phyloP scores from a whole-genome alignment of 2,888 invertebrate species.

The Clistopyga incitator region DNA sequence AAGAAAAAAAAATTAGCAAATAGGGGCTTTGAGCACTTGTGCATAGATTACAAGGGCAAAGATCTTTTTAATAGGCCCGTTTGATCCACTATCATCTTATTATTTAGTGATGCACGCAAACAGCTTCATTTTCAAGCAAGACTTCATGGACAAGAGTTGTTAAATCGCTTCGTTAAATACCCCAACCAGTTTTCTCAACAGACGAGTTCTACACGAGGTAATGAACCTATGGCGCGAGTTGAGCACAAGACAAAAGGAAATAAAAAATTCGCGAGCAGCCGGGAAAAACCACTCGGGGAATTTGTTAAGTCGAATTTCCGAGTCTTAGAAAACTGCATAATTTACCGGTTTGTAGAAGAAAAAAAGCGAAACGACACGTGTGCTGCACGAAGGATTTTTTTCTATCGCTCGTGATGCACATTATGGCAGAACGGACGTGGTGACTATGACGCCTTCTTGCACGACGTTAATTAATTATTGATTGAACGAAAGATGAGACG shows the following conservation, averaged over 20 bases:
- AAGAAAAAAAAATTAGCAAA: background rate
- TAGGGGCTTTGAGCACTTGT: background rate
- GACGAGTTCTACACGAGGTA: constrained; percentile 2
- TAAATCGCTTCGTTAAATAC: background rate
- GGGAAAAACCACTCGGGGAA: constrained; percentile 4
- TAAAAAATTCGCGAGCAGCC: background rate
- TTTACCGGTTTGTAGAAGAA: background rate
- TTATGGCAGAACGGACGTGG: background rate
- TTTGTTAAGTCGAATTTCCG: background rate
- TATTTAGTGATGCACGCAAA: background rate
- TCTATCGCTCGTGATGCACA: constrained; percentile 1
- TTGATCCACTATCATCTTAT: constrained; percentile 9
- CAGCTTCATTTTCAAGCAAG: constrained; percentile 9
- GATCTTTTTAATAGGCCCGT: background rate
- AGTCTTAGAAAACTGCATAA: background rate
- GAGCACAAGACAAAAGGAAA: background rate
- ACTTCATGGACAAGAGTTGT: background rate
- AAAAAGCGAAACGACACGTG: background rate
- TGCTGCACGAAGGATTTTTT: background rate
- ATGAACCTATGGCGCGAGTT: constrained; percentile 16
- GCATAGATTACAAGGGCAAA: background rate
- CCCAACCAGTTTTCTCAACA: background rate
- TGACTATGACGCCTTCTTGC: constrained; percentile 27
- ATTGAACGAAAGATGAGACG: constrained; percentile 47
- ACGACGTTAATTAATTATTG: constrained; percentile 46